Evolutionary conservation across 2,888 invertebrate species (phyloP).

Genomic region (Acanthosepion pharaonis): DNA sequence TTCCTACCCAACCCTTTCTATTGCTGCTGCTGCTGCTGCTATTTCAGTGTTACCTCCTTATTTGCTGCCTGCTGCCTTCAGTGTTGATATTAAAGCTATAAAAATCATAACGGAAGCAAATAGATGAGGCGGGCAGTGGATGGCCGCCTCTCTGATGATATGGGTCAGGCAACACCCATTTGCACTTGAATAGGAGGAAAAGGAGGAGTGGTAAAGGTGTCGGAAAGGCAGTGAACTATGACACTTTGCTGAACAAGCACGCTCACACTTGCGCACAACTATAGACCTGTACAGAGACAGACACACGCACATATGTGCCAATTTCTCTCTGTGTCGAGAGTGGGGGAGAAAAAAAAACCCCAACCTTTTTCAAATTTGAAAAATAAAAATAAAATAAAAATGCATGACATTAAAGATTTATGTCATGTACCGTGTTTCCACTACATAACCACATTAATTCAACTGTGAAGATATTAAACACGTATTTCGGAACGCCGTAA

Average conservation of each 20-base stretch:
- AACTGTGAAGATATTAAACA: too few relatives aligned
- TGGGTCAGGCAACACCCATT: conserved; percentile 20
- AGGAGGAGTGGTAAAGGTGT: background rate
- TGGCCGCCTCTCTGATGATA: background rate
- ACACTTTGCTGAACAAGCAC: background rate
- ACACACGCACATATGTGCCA: background rate
- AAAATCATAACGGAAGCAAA: background rate
- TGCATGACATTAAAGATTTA: too few relatives aligned
- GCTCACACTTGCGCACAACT: background rate
- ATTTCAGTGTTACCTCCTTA: background rate
- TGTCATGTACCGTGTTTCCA: too few relatives aligned
- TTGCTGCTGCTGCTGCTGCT: background rate
- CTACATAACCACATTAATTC: too few relatives aligned
- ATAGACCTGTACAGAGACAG: background rate
- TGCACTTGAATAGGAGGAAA: background rate
- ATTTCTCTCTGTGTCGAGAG: background rate
- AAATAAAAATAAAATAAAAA: too few relatives aligned
- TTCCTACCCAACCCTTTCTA: background rate
- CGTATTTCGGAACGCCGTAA: too few relatives aligned
- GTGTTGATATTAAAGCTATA: background rate
- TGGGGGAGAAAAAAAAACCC: too few relatives aligned
- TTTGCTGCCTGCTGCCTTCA: too few relatives aligned
- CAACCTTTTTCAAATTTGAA: too few relatives aligned
- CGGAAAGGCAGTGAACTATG: background rate
- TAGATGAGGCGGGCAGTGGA: background rate